Evolutionary conservation across 2,113 vertebrate genomes (phyloP).

Genomic region (Megalops atlanticus): DNA sequence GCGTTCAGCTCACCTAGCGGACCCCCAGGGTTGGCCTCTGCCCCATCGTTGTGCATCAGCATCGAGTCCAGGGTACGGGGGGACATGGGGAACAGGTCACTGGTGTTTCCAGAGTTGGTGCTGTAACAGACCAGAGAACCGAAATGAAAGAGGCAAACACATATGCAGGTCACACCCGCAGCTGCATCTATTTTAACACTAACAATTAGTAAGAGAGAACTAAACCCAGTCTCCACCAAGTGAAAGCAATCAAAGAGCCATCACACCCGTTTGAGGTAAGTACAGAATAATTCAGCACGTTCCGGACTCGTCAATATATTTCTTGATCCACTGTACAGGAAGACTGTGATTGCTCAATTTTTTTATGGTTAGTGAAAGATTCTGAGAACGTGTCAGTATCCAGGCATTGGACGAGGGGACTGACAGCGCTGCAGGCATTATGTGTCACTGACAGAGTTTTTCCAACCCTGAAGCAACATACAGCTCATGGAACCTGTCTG

Average conservation of each 20-base stretch:
- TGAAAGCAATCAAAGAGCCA: no score
- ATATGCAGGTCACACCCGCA: background rate
- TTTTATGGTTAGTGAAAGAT: background rate
- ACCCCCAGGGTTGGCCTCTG: constrained; percentile 77
- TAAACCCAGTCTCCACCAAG: no score
- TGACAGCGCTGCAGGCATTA: no score
- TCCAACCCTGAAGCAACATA: background rate
- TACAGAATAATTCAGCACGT: background rate
- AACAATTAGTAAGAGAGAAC: no score
- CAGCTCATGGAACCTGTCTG: no score
- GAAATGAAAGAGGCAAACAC: constrained; percentile 15
- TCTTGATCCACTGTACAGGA: background rate
- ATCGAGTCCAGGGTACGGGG: constrained; percentile 95
- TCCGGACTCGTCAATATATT: background rate
- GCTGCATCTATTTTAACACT: background rate
- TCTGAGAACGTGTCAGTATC: no score
- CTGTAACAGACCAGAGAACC: constrained; percentile 62
- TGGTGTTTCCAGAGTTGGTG: constrained; percentile 95
- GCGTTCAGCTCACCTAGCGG: constrained; percentile 81
- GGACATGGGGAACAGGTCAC: constrained; percentile 96
- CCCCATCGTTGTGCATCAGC: constrained; percentile 90
- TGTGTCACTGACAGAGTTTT: no score
- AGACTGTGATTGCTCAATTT: background rate
- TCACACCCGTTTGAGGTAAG: no score
- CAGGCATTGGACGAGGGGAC: no score